Base-by-base conservation (phyloP, 2,797 vertebrate species). In the Rhinichthys osculus region DNA sequence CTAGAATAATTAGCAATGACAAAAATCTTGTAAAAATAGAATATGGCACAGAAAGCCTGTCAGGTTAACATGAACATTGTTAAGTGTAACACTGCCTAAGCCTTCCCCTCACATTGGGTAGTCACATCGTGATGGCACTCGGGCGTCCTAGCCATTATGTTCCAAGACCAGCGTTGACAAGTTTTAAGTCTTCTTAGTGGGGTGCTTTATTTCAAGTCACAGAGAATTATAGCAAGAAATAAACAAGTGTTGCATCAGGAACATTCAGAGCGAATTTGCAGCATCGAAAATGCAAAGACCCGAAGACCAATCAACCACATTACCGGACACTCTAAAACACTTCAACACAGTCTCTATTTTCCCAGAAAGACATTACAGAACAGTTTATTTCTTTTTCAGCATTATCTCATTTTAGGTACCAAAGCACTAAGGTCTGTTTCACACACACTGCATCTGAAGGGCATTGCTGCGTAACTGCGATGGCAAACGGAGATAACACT, bases 1-100 rank as follows among this genome's bases (percentile, higher is more conserved):
- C 59, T 87, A 86, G 86, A 88, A 90, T 94, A 94, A 94, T 94
- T 94, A 95, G 91, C 82, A 90, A 82, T 93, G 93, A 94, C 94
- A 94, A 94, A 93, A 92, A 89, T 89, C 74, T 86, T 89, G 90
- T 89, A 91, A 91, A 92, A 93, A 91, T 90, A 91, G 86, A 88
- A 91, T 52, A 90, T 66, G 42, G 77, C 89, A 86, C 21, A 40
- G 27, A 82, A 91, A 79, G 50, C 81, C 82, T 92, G 92, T 92
- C 90, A 90, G 85, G 87, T 82, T 90, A 62, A 76, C 86, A 86
- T 85, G 78, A 80, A 76, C 77, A 79, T 85, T 89, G 17, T 66
- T 47, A 85, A 85, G 78, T 71, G 86, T 82, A 88, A 85, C 83
- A 52, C 69, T 78, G 77, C 16, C 30, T 70, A 64, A 70, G 57